These are phyloP conservation scores for Leptestheria dahalacensis DNA, from an alignment of 1,140 invertebrate genomes.

Conservation along the genomic window DNA sequence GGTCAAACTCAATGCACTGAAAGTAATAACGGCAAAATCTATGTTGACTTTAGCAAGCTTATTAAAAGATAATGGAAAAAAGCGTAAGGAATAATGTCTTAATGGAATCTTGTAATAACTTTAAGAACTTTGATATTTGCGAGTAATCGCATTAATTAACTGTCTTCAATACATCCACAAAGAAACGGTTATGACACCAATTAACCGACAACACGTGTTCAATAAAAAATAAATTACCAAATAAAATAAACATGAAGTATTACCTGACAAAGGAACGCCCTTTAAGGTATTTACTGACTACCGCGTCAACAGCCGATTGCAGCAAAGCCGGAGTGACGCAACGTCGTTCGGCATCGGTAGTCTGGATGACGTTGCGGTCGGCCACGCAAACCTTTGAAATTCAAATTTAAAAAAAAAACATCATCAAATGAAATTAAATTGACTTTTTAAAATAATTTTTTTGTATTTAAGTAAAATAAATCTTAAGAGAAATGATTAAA, in stretches of 20 bases:
- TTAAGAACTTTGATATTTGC: no score
- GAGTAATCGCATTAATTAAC: no score
- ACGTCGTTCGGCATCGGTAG: slow-evolving; percentile 66
- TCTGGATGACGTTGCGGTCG: slow-evolving; percentile 69
- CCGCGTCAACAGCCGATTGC: slow-evolving; percentile 60
- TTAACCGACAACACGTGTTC: neutral
- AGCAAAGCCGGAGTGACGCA: slow-evolving; percentile 64
- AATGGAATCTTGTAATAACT: no score
- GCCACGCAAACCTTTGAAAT: slow-evolving; percentile 4
- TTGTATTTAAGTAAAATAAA: no score
- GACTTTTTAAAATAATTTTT: slow-evolving; percentile 1
- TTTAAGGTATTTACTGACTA: slow-evolving; percentile 47
- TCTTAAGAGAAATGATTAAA: no score
- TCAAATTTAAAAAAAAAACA: no score
- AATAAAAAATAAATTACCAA: neutral
- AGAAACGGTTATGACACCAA: neutral
- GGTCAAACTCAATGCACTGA: neutral
- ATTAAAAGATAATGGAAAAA: no score
- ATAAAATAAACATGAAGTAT: slow-evolving; percentile 4
- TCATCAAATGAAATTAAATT: slow-evolving; percentile 20
- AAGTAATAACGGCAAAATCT: neutral
- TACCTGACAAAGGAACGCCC: slow-evolving; percentile 76
- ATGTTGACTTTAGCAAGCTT: neutral
- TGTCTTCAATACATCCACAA: no score
- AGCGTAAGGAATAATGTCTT: no score